A percentile compares a stretch with the other conserved stretches of the same genome.
These are phyloP conservation scores for Limenitis camilla DNA, from an alignment of 2,888 invertebrate genomes.

Conservation along the genomic window DNA sequence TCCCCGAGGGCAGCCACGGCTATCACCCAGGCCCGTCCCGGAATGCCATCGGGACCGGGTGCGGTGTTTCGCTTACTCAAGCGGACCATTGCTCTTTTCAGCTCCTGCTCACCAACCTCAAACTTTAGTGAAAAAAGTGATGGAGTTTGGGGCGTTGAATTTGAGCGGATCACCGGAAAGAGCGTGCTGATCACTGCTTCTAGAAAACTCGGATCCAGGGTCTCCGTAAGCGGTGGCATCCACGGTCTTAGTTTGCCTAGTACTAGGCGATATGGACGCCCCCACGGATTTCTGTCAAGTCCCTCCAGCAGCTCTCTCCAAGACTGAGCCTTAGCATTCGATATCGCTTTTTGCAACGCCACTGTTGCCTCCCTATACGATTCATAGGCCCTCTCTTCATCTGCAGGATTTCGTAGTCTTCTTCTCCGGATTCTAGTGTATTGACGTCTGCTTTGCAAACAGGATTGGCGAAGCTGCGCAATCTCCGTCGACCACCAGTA, in stretches of 20 bases:
- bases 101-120: neutral
- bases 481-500: constrained; percentile 19
- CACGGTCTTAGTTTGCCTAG: constrained; percentile 17
- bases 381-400: neutral
- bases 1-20: neutral
- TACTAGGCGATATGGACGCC: constrained; percentile 16
- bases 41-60: constrained; percentile 14
- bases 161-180: neutral
- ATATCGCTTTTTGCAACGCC: constrained; percentile 4
- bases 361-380: neutral
- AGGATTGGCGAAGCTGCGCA: neutral
- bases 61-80: constrained; percentile 9
- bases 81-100: neutral
- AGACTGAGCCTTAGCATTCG: constrained; percentile 3
- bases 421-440: constrained; percentile 6
- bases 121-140: no score
- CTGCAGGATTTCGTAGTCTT: neutral
- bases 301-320: constrained; percentile 11
- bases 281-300: constrained; percentile 13
- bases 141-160: no score
- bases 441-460: constrained; percentile 10
- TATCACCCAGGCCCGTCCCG: constrained; percentile 10
- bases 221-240: constrained; percentile 20
- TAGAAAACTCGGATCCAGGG: constrained; percentile 4
- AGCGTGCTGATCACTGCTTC: neutral